phyloP scores from a whole-genome alignment of 2,888 invertebrate species.

The Stenichneumon culpator region DNA sequence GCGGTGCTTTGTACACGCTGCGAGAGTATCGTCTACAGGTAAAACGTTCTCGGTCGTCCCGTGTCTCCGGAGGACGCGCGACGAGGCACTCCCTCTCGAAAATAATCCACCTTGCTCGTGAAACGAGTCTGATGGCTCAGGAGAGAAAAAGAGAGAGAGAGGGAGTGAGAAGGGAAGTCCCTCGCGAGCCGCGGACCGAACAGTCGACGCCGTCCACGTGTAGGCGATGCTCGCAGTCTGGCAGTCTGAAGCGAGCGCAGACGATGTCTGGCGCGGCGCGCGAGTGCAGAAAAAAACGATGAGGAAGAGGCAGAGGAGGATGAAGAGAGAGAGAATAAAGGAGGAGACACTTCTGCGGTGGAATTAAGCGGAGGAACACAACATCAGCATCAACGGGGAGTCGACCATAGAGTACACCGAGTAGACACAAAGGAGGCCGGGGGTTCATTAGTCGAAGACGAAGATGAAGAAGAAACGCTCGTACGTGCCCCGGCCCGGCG shows the following conservation, averaged over 20 bases:
- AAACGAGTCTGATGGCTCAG: constrained; percentile 62
- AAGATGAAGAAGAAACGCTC: constrained; percentile 54
- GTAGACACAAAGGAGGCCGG: constrained; percentile 64
- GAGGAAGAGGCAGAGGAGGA: neutral
- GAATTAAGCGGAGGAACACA: constrained; percentile 52
- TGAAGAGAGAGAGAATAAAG: neutral
- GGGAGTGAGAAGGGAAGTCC: constrained; percentile 25
- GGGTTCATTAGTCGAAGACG: constrained; percentile 64
- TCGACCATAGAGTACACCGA: constrained; percentile 44
- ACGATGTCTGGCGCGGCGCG: constrained; percentile 35
- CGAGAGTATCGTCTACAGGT: constrained; percentile 18
- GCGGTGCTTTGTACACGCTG: neutral
- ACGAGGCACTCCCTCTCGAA: constrained; percentile 65
- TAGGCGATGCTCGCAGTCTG: constrained; percentile 54
- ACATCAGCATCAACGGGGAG: constrained; percentile 56
- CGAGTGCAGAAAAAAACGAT: constrained; percentile 21
- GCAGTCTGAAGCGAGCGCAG: constrained; percentile 25
- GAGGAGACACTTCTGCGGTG: constrained; percentile 25
- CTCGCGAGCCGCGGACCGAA: constrained; percentile 1
- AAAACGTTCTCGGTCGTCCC: constrained; percentile 35
- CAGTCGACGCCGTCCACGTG: constrained; percentile 40
- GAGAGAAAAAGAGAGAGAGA: too few relatives aligned
- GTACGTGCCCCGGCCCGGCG: constrained; percentile 41
- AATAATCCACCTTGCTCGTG: constrained; percentile 69
- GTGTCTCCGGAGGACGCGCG: constrained; percentile 46